These are phyloP conservation scores for Pituophis catenifer DNA, from an alignment of 2,113 vertebrate species.

Conservation along the genomic window DNA sequence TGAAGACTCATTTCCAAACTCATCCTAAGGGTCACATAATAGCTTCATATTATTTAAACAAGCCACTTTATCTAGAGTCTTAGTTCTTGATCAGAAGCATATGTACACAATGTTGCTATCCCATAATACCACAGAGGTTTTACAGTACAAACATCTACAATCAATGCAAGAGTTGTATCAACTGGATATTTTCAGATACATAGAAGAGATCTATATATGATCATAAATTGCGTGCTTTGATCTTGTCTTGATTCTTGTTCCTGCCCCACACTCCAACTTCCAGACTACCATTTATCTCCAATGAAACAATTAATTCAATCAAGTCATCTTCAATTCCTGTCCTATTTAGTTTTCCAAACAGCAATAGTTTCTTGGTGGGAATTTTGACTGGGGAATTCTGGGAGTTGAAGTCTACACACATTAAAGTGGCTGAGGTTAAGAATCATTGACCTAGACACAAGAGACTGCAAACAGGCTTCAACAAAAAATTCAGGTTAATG, in stretches of 20 bases:
- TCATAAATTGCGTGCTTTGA: background rate
- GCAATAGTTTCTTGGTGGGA: background rate
- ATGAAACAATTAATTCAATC: background rate
- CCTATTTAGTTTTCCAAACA: background rate
- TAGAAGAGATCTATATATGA: background rate
- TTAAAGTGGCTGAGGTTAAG: background rate
- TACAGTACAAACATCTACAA: too few relatives aligned
- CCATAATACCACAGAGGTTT: background rate
- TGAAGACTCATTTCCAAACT: background rate
- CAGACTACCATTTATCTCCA: background rate
- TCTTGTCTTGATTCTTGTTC: background rate
- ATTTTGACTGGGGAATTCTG: background rate
- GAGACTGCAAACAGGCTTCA: conserved; percentile 20
- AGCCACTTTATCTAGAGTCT: background rate
- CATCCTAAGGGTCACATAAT: background rate
- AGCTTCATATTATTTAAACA: background rate
- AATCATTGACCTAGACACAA: background rate
- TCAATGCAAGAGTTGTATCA: background rate
- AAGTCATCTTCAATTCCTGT: background rate
- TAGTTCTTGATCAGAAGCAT: background rate
- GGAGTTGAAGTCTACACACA: background rate
- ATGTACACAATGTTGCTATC: background rate
- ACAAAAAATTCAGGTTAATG: conserved; percentile 35
- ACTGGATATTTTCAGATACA: background rate
- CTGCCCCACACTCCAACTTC: background rate